Conservation (phyloP, 2,113 vertebrate species). For the Irena cyanogastra region DNA sequence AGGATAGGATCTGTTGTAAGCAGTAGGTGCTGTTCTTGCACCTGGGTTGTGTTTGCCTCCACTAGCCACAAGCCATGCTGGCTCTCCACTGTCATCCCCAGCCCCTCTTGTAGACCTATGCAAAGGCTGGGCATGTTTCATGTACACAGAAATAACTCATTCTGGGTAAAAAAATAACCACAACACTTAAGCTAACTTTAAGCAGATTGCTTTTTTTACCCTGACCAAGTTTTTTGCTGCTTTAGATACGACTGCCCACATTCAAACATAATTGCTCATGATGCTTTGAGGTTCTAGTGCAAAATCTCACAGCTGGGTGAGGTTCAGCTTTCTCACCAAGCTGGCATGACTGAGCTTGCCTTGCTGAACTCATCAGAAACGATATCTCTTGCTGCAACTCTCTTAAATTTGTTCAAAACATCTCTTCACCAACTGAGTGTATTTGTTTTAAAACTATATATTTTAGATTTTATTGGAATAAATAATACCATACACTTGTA, state of each 20-base stretch:
- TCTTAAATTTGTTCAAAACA: background rate
- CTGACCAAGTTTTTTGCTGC: background rate
- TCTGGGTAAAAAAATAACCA: background rate
- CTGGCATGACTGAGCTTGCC: conserved; percentile 41
- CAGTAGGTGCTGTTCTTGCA: background rate
- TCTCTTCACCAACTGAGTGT: background rate
- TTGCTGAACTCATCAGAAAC: conserved; percentile 47
- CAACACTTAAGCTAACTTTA: background rate
- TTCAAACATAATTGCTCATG: conserved; percentile 16
- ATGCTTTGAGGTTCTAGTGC: conserved; percentile 34
- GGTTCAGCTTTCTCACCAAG: conserved; percentile 53
- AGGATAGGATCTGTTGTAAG: background rate
- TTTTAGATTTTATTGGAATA: background rate
- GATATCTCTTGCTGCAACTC: background rate
- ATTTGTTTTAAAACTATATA: background rate
- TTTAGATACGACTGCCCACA: conserved; percentile 5
- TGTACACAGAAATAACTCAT: accelerated
- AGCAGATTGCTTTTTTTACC: background rate
- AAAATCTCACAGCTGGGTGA: conserved; percentile 47
- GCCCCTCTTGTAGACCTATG: background rate
- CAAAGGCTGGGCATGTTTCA: background rate
- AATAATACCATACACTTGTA: background rate
- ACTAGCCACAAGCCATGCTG: background rate
- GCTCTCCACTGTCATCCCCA: background rate
- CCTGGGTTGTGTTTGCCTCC: background rate